Evolutionary conservation across 2,113 vertebrate genomes (phyloP), one percentile per base, ranked within the genome.

Genomic region (Leptobrachium leishanense): DNA sequence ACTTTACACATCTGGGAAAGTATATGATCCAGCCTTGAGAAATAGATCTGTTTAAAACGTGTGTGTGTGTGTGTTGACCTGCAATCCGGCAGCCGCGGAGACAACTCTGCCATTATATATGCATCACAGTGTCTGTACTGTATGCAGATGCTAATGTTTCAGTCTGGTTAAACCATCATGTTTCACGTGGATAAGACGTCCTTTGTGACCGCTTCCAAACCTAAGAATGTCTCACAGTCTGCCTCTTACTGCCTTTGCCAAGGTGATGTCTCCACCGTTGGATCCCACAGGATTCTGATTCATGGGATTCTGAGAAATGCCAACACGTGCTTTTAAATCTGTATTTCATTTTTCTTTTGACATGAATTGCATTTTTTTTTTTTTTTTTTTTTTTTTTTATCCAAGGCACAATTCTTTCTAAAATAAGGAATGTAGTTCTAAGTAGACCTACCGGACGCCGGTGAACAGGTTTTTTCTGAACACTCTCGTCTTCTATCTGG

Each of bases 81-180:
- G 71, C 64, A 41, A 62, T 13, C 43, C 50, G 62, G 70, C 78
- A 68, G 62, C 63, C 57, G 63, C 55, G 54, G 43, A 74, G 71
- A 81, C 65, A 74, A 50, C 78, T 42, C 53, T 11, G 20, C 71
- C 65, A 81, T 81, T 81, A 74, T 77, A 59, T 13, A 46, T 50
- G 72, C 13, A 62, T 80, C 54, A 80, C 77, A 79, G 77, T 73
- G 72, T 80, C 63, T 68, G 50, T 74, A 80, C 69, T 80, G 78
- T 80, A 80, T 74, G 72, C 63, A 67, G 71, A 74, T 80, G 78
- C 72, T 80, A 80, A 80, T 80, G 67, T 74, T 74, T 62, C 72
- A 81, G 78, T 74, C 78, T 81, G 78, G 71, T 59, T 74, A 74
- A 74, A 68, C 78, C 78, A 68, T 81, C 78, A 68, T 67, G 43